Conservation (phyloP, 2,888 invertebrate genomes). For the Camponotus fellah region DNA sequence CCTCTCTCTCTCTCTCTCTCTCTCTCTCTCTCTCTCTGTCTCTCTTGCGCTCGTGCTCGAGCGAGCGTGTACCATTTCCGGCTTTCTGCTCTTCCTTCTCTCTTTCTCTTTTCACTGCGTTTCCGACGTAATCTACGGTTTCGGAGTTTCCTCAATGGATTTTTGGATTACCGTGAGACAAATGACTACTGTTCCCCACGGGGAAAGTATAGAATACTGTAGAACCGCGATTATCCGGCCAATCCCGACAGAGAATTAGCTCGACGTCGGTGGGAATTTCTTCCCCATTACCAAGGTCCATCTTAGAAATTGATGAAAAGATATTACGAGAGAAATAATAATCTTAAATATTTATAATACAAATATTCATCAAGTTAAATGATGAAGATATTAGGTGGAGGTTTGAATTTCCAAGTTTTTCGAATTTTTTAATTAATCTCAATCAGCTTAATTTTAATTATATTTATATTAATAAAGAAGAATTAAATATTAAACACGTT, state of each 20-base stretch:
- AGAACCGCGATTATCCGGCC: constrained; percentile 51
- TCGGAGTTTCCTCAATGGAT: constrained; percentile 57
- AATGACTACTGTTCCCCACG: constrained; percentile 52
- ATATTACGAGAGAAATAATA: constrained; percentile 17
- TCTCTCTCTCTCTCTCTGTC: too few species aligned
- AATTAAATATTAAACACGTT: constrained; percentile 3
- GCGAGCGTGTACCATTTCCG: constrained; percentile 28
- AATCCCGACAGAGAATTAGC: constrained; percentile 53
- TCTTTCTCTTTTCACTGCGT: background rate
- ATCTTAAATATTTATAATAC: constrained; percentile 36
- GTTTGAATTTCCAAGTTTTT: background rate
- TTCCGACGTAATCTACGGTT: constrained; percentile 46
- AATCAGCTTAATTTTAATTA: background rate
- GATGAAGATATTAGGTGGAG: constrained; percentile 1
- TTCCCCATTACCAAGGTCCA: constrained; percentile 36
- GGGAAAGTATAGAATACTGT: constrained; percentile 50
- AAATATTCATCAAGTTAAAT: constrained; percentile 39
- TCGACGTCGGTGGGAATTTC: constrained; percentile 47
- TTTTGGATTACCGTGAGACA: constrained; percentile 54
- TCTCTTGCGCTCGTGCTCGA: background rate
- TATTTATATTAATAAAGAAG: background rate
- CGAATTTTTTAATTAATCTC: background rate
- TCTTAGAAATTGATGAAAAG: constrained; percentile 41
- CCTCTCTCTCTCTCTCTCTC: background rate
- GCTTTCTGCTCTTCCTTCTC: constrained; percentile 15